These are phyloP conservation scores for Diplazon laetatorius DNA, from an alignment of 2,888 invertebrate species.

Conservation along the genomic window DNA sequence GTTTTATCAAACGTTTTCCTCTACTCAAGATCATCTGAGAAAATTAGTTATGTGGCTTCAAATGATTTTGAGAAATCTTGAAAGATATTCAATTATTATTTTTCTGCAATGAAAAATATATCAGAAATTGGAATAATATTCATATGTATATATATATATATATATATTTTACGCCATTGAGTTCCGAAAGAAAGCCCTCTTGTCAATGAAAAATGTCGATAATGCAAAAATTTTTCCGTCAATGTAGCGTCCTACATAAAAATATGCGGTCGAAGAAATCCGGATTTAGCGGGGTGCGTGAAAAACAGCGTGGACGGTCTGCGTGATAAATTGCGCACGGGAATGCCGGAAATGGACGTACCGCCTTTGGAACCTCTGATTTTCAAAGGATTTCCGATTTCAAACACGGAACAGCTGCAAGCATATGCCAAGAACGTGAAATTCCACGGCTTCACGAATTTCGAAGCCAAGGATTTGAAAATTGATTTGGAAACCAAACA, in stretches of 20 bases:
- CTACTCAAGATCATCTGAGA: no score
- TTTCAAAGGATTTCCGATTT: conserved; percentile 70
- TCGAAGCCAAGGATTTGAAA: conserved; percentile 60
- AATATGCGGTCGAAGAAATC: conserved; percentile 75
- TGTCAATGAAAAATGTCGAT: no score
- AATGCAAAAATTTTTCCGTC: no score
- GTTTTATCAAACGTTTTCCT: no score
- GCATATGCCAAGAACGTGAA: conserved; percentile 71
- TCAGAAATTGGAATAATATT: no score
- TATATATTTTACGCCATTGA: no score
- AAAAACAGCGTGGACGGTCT: conserved; percentile 69
- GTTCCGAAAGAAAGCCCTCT: no score
- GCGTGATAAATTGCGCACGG: conserved; percentile 64
- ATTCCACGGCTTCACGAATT: conserved; percentile 71
- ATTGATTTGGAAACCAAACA: conserved; percentile 66
- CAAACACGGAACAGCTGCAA: conserved; percentile 70
- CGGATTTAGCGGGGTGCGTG: conserved; percentile 74
- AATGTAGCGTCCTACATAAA: conserved; percentile 76
- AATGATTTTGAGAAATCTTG: no score
- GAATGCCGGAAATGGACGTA: conserved; percentile 77
- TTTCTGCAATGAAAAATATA: no score
- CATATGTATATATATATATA: no score
- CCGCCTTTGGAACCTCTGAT: conserved; percentile 75
- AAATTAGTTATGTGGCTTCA: no score
- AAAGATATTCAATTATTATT: no score